A percentile compares a stretch with the other conserved stretches of the same genome.
phyloP scores from a whole-genome alignment of 2,888 invertebrate species.

The Ischnura elegans region DNA sequence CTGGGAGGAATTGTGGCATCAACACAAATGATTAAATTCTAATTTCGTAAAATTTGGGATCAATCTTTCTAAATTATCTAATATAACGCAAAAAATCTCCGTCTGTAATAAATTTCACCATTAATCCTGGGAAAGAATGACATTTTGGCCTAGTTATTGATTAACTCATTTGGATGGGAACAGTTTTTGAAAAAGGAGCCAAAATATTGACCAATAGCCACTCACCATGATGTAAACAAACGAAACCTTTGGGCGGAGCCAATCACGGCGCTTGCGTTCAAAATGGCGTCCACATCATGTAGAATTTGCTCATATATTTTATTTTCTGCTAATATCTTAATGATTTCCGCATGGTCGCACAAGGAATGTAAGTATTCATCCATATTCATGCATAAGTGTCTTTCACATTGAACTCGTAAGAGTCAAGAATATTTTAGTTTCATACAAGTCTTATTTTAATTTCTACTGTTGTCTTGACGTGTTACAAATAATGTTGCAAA shows the following conservation, averaged over 20 bases:
- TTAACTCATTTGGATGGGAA: too few relatives aligned
- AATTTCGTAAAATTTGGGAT: too few relatives aligned
- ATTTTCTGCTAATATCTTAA: conserved; percentile 31
- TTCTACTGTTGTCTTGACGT: background rate
- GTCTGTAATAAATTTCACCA: too few relatives aligned
- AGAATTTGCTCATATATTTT: background rate
- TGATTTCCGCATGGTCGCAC: conserved; percentile 39
- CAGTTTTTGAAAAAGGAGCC: background rate
- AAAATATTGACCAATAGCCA: background rate
- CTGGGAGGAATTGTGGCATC: too few relatives aligned
- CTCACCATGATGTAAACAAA: background rate
- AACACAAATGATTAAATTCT: too few relatives aligned
- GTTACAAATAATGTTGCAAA: background rate
- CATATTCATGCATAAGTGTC: background rate
- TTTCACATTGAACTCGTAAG: background rate
- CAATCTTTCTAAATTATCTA: too few relatives aligned
- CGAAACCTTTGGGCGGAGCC: conserved; percentile 15
- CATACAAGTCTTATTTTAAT: background rate
- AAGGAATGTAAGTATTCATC: conserved; percentile 48
- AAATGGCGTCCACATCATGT: conserved; percentile 24
- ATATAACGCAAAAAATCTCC: too few relatives aligned
- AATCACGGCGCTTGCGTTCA: conserved; percentile 15
- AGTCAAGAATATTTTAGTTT: background rate
- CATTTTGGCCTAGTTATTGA: too few relatives aligned
- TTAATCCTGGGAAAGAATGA: too few relatives aligned